These are phyloP conservation scores for Zaprionus vittiger DNA, from an alignment of 1,140 invertebrate species.

Conservation along the genomic window DNA sequence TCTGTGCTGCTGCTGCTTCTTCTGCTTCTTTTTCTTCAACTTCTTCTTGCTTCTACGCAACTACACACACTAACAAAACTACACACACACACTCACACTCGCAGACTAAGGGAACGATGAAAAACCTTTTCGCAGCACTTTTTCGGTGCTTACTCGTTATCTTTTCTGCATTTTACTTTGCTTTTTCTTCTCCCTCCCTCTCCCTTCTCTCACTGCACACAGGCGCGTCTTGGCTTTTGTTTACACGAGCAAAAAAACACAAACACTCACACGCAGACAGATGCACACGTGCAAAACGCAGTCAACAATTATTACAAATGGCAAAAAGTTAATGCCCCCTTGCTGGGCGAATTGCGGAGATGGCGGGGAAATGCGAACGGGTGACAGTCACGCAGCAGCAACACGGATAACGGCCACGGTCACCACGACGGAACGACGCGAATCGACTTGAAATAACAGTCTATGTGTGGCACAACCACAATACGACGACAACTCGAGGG, in stretches of 20 bases:
- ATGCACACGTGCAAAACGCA: not conserved
- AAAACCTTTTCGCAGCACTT: conserved; percentile 5
- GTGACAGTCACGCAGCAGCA: conserved; percentile 1
- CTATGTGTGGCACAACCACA: not conserved
- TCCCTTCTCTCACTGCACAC: not conserved
- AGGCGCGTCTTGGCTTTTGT: not conserved
- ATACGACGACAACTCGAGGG: not conserved
- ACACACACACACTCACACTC: not conserved
- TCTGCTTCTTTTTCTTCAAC: not conserved
- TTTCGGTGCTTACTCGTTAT: conserved; percentile 2
- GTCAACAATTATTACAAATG: conserved; percentile 1
- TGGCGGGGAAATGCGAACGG: not conserved
- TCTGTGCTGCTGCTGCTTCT: not conserved
- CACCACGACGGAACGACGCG: conserved; percentile 1
- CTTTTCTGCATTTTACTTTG: conserved; percentile 1
- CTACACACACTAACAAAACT: not conserved
- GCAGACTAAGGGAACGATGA: not conserved
- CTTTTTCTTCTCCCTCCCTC: not conserved
- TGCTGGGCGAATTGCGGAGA: not conserved
- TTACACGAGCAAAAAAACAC: not conserved
- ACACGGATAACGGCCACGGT: conserved; percentile 3
- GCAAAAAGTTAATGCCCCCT: conserved; percentile 6
- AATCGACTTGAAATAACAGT: conserved; percentile 1
- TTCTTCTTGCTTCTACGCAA: not conserved
- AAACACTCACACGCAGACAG: not conserved